Conservation (phyloP, 2,888 invertebrate genomes). For the Lasioglossum pauxillum region DNA sequence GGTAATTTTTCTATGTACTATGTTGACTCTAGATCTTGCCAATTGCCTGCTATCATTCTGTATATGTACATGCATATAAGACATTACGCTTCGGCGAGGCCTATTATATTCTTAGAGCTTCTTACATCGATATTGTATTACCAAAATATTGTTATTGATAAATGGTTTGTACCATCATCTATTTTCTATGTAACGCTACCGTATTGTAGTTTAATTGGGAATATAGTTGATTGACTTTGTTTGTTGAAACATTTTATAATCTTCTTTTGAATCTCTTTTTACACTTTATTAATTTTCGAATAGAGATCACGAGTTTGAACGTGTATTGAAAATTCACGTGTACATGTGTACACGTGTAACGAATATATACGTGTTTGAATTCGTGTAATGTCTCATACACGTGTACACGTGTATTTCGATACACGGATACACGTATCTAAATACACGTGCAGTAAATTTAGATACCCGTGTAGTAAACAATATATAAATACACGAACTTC, state of each 20-base stretch:
- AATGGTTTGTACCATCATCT: background rate
- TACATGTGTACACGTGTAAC: too few species aligned
- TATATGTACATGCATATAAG: constrained; percentile 4
- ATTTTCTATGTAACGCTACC: constrained; percentile 15
- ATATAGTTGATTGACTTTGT: constrained; percentile 5
- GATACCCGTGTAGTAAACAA: too few species aligned
- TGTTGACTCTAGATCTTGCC: constrained; percentile 11
- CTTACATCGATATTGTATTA: background rate
- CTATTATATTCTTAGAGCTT: constrained; percentile 16
- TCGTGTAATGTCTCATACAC: too few species aligned
- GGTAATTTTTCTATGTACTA: background rate
- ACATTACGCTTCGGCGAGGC: constrained; percentile 18
- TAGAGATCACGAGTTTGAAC: too few species aligned
- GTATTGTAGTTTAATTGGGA: constrained; percentile 16
- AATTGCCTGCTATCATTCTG: background rate
- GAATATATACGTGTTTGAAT: too few species aligned
- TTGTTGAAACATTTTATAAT: background rate
- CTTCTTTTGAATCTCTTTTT: constrained; percentile 18
- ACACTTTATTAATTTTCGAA: background rate
- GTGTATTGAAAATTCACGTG: too few species aligned
- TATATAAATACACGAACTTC: too few species aligned
- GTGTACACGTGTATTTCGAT: too few species aligned
- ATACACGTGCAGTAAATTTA: too few species aligned
- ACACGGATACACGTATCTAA: too few species aligned
- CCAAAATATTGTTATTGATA: constrained; percentile 10